These are phyloP conservation scores for Pongo abelii DNA, from an alignment of 2,113 vertebrate genomes.

Conservation along the genomic window DNA sequence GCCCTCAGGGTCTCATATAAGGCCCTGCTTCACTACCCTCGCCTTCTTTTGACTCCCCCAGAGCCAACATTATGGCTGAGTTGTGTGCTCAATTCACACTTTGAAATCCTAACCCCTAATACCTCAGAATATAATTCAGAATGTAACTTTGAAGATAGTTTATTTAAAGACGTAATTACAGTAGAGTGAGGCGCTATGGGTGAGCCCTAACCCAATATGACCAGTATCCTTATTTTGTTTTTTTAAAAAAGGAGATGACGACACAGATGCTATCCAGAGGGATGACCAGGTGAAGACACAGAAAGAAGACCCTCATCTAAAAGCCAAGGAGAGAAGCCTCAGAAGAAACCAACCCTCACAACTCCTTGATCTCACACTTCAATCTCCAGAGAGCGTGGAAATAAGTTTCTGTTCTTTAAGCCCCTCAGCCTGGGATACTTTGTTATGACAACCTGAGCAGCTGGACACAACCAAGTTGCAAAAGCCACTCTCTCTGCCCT, in stretches of 20 bases:
- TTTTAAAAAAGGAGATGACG: neutral
- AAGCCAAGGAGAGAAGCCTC: neutral
- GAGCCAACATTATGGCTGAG: neutral
- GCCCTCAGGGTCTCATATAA: neutral
- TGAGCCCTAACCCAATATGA: neutral
- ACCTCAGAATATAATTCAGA: neutral
- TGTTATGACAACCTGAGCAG: neutral
- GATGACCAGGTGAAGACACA: accelerated
- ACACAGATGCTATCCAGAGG: neutral
- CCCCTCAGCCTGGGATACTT: neutral
- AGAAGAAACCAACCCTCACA: neutral
- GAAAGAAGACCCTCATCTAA: neutral
- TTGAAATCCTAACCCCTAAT: neutral
- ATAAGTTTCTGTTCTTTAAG: neutral
- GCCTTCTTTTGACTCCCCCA: neutral
- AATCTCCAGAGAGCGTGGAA: neutral
- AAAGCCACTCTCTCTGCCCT: neutral
- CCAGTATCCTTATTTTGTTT: neutral
- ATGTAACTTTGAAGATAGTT: neutral
- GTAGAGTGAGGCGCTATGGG: neutral
- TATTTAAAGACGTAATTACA: neutral
- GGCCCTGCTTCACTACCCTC: neutral
- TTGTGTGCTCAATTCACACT: neutral
- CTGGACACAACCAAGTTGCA: neutral
- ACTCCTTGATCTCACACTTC: neutral